Evolutionary conservation across 2,797 vertebrate genomes (phyloP).

Genomic region (Lacerta viridis): DNA sequence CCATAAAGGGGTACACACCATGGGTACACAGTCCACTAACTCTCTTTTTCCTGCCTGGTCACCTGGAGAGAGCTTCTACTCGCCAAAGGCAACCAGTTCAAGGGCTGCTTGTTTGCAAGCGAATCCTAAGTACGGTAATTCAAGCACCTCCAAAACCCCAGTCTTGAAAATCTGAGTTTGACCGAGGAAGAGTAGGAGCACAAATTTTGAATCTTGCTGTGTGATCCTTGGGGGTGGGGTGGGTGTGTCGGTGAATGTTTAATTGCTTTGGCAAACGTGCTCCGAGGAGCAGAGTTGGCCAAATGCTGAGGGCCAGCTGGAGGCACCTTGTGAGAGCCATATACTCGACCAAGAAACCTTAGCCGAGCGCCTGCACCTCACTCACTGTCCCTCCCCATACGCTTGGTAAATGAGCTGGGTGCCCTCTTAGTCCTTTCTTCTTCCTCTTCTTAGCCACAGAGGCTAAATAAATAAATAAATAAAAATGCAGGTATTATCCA

Average conservation of each 20-base stretch:
- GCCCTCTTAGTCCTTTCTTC: slow-evolving; percentile 35
- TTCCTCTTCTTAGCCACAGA: slow-evolving; percentile 61
- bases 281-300: slow-evolving; percentile 54
- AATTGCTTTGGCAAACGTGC: slow-evolving; percentile 44
- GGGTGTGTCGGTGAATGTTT: slow-evolving; percentile 42
- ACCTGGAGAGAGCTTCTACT: background rate
- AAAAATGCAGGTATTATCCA: slow-evolving; percentile 61
- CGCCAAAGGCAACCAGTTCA: background rate
- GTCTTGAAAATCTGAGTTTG: background rate
- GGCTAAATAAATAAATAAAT: slow-evolving; percentile 52
- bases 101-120: background rate
- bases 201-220: slow-evolving; percentile 8
- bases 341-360: slow-evolving; percentile 52
- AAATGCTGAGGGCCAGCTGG: slow-evolving; percentile 35
- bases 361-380: slow-evolving; percentile 13
- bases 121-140: background rate
- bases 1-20: background rate
- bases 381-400: slow-evolving; percentile 53
- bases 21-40: background rate
- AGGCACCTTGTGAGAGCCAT: slow-evolving; percentile 53
- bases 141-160: background rate
- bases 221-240: background rate
- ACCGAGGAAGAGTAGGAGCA: background rate
- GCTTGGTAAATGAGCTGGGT: slow-evolving; percentile 56
- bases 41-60: background rate